These are phyloP conservation scores for Labroides dimidiatus DNA, from an alignment of 2,797 vertebrate species.

Conservation along the genomic window DNA sequence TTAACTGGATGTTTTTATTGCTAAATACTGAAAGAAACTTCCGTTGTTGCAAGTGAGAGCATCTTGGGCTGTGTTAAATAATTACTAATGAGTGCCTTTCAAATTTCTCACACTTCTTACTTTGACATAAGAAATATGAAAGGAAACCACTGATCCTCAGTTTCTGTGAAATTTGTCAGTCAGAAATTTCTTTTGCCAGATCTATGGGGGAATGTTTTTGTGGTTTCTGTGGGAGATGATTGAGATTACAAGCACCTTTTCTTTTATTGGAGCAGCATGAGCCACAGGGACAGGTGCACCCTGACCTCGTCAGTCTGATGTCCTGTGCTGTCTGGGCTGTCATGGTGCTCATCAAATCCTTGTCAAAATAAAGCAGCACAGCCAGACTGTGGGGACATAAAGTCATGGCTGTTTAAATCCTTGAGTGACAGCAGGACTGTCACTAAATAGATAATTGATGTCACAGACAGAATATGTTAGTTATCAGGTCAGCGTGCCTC, in stretches of 20 bases:
- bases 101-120: not conserved
- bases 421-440: not conserved
- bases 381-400: slow-evolving; percentile 6
- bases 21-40: too few species aligned
- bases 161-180: not conserved
- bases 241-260: slow-evolving; percentile 3
- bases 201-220: not conserved
- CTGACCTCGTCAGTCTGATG: slow-evolving; percentile 59
- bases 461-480: not conserved
- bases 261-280: slow-evolving; percentile 58
- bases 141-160: not conserved
- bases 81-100: not conserved
- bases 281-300: slow-evolving; percentile 57
- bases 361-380: slow-evolving; percentile 59
- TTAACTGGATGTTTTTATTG: too few species aligned
- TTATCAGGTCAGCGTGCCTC: not conserved
- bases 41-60: too few species aligned
- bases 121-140: not conserved
- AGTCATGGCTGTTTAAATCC: slow-evolving; percentile 1
- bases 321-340: slow-evolving; percentile 46
- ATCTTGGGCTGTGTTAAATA: too few species aligned
- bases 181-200: not conserved
- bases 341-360: slow-evolving; percentile 46
- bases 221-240: not conserved
- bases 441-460: not conserved